These are phyloP conservation scores for Ancistrus triradiatus DNA, from an alignment of 2,113 vertebrate species.

Conservation along the genomic window DNA sequence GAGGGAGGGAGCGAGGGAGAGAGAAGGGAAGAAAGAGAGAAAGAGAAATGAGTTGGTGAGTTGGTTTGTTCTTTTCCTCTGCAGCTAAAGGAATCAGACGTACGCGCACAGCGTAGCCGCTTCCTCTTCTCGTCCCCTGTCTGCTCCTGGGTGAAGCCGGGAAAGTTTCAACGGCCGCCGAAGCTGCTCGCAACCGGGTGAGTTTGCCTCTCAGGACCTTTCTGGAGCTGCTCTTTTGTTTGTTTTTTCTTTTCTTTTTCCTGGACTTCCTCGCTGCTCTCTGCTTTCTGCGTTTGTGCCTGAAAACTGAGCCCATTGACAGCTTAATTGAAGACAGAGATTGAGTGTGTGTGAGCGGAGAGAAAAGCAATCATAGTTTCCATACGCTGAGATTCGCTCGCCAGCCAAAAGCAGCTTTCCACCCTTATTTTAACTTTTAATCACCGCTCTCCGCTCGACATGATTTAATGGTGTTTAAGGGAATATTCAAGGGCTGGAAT, in stretches of 20 bases:
- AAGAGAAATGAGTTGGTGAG: slow-evolving; percentile 47
- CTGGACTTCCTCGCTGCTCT: slow-evolving; percentile 37
- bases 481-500: no score
- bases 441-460: no score
- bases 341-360: slow-evolving; percentile 26
- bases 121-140: slow-evolving; percentile 42
- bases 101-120: slow-evolving; percentile 56
- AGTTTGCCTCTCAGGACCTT: slow-evolving; percentile 51
- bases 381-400: slow-evolving; percentile 34
- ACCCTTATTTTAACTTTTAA: slow-evolving; percentile 44
- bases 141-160: slow-evolving; percentile 33
- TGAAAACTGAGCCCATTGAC: slow-evolving; percentile 12
- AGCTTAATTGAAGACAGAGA: slow-evolving; percentile 61
- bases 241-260: slow-evolving; percentile 17
- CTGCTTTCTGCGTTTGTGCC: slow-evolving; percentile 14
- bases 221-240: slow-evolving; percentile 18
- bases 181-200: slow-evolving; percentile 51
- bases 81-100: slow-evolving; percentile 63
- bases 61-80: slow-evolving; percentile 54
- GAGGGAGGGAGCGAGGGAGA: slow-evolving; percentile 42
- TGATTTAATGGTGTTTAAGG: no score
- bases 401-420: slow-evolving; percentile 16
- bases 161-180: slow-evolving; percentile 41
- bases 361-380: slow-evolving; percentile 42
- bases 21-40: slow-evolving; percentile 52